Evolutionary conservation across 2,888 invertebrate species (phyloP).

Genomic region (Drosophila prolongata): DNA sequence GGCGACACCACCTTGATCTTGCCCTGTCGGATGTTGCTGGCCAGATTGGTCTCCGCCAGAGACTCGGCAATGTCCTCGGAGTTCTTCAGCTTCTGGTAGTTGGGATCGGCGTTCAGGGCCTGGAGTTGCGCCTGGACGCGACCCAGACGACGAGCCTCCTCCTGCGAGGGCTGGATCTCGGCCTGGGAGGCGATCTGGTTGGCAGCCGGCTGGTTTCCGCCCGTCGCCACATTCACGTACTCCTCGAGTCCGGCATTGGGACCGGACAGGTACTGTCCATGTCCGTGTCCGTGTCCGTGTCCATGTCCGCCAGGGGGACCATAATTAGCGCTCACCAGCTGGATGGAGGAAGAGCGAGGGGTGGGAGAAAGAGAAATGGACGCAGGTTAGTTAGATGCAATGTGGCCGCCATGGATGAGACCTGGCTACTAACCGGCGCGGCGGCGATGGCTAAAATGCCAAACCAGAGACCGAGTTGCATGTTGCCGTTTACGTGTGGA

Average conservation of each 20-base stretch:
- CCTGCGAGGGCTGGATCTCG: conserved; percentile 72
- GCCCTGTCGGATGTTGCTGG: conserved; percentile 81
- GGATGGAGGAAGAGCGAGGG: not conserved
- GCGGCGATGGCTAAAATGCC: conserved; percentile 79
- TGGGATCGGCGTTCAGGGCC: conserved; percentile 73
- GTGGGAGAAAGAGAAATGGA: not conserved
- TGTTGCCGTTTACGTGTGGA: conserved; percentile 60
- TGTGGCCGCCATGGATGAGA: conserved; percentile 1
- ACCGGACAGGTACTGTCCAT: conserved; percentile 54
- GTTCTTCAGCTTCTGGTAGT: conserved; percentile 77
- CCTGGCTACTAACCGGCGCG: conserved; percentile 78
- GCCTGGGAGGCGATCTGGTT: conserved; percentile 74
- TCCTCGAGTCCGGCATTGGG: conserved; percentile 72
- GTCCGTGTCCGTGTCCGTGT: conserved; percentile 2
- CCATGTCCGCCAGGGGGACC: conserved; percentile 30
- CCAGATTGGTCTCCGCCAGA: conserved; percentile 76
- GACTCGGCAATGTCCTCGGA: conserved; percentile 82
- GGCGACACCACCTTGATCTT: conserved; percentile 81
- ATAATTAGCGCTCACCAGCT: conserved; percentile 71
- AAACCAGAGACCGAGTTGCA: conserved; percentile 80
- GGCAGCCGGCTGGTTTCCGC: conserved; percentile 55
- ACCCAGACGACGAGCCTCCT: conserved; percentile 73
- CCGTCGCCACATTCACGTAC: conserved; percentile 75
- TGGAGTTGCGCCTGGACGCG: conserved; percentile 77
- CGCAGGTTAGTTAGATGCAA: conserved; percentile 11